phyloP scores from a whole-genome alignment of 1,140 invertebrate genomes.

The Drosophila triauraria region DNA sequence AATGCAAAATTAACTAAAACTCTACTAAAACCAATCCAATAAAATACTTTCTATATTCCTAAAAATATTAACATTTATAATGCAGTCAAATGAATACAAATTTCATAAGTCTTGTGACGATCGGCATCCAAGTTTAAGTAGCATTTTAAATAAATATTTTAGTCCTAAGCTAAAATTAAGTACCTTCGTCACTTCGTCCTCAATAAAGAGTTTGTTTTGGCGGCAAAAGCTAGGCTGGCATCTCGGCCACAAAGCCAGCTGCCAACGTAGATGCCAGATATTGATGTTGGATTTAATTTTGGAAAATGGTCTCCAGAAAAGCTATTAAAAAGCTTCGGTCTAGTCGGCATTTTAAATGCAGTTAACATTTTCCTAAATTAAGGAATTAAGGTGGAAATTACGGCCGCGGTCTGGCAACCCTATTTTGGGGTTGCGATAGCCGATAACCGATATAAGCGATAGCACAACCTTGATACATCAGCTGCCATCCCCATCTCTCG shows the following conservation, averaged over 20 bases:
- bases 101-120: too few relatives aligned
- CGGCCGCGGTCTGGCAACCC: not conserved
- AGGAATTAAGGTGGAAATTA: not conserved
- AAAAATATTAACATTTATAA: too few relatives aligned
- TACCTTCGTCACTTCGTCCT: not conserved
- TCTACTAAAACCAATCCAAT: too few relatives aligned
- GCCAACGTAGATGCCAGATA: constrained; percentile 36
- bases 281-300: not conserved
- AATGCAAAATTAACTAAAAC: too few relatives aligned
- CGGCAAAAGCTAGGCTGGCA: not conserved
- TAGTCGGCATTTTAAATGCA: not conserved
- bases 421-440: constrained; percentile 1
- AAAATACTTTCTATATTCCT: too few relatives aligned
- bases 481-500: constrained; percentile 48
- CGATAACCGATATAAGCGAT: constrained; percentile 41
- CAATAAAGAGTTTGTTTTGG: not conserved
- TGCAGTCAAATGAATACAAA: too few relatives aligned
- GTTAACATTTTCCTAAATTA: not conserved
- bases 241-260: not conserved
- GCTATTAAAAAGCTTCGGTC: too few relatives aligned
- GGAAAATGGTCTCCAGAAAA: not conserved
- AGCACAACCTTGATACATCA: constrained; percentile 47
- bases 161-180: too few relatives aligned
- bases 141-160: too few relatives aligned
- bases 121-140: too few relatives aligned